These are phyloP conservation scores for Coptodon bakossiorum DNA, from an alignment of 2,113 vertebrate genomes.

Conservation along the genomic window DNA sequence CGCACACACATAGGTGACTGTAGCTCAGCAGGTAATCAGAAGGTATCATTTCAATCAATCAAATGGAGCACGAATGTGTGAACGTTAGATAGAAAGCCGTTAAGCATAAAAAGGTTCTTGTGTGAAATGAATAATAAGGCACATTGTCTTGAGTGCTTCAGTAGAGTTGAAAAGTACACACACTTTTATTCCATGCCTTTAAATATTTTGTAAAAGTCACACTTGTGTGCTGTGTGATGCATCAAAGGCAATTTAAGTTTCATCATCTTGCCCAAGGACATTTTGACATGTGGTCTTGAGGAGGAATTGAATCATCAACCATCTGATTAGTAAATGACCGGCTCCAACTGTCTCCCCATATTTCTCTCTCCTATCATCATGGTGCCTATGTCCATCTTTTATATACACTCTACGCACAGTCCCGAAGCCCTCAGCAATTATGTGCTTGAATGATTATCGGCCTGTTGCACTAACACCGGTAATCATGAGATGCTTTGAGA, in stretches of 20 bases:
- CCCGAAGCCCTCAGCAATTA: not conserved
- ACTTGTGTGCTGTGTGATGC: not conserved
- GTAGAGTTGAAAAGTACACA: not conserved
- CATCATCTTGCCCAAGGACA: not conserved
- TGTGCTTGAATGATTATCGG: not conserved
- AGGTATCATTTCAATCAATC: not conserved
- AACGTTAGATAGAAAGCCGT: not conserved
- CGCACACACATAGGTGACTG: not conserved
- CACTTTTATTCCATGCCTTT: not conserved
- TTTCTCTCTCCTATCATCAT: not conserved
- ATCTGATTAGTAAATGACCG: not conserved
- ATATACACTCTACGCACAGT: not conserved
- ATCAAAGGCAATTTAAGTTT: not conserved
- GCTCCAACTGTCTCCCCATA: not conserved
- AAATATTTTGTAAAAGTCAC: not conserved
- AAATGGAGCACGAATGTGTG: not conserved
- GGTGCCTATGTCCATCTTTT: not conserved
- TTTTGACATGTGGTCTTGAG: not conserved
- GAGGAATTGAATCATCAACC: not conserved
- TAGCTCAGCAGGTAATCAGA: not conserved
- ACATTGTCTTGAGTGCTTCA: not conserved
- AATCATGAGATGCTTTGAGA: not conserved
- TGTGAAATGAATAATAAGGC: not conserved
- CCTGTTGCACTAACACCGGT: not conserved
- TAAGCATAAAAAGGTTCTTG: not conserved